Conservation (phyloP, 2,888 invertebrate species). For the Acleris cristana region DNA sequence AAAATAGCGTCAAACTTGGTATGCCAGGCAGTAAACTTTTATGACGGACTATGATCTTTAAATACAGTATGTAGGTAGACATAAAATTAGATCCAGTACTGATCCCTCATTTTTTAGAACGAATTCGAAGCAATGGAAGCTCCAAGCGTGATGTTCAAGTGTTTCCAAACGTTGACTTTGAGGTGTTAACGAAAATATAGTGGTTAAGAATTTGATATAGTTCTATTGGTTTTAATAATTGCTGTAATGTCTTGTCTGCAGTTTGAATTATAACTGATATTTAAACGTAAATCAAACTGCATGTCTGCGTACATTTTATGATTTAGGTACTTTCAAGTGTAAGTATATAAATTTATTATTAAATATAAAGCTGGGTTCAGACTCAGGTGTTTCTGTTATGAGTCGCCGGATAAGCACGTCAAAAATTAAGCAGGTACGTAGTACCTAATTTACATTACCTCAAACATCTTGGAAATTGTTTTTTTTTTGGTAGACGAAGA, state of each 20-base stretch:
- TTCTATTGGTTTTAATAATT: neutral
- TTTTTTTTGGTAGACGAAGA: too few species aligned
- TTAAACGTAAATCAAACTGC: too few species aligned
- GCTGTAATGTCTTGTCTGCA: neutral
- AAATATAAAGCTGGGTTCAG: too few species aligned
- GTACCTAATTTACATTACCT: too few species aligned
- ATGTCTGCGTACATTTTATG: too few species aligned
- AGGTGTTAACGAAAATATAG: conserved; percentile 3
- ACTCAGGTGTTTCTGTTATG: too few species aligned
- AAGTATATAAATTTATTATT: too few species aligned
- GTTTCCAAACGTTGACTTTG: conserved; percentile 3
- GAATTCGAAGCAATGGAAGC: neutral
- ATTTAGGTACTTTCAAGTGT: too few species aligned
- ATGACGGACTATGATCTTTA: conserved; percentile 61
- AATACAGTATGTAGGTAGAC: conserved; percentile 39
- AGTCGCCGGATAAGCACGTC: too few species aligned
- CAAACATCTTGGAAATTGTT: too few species aligned
- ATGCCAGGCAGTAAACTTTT: conserved; percentile 69
- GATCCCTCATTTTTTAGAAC: conserved; percentile 11
- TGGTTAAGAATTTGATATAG: neutral
- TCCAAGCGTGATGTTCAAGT: neutral
- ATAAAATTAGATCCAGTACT: conserved; percentile 23
- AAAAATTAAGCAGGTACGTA: too few species aligned
- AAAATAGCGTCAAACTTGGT: conserved; percentile 41
- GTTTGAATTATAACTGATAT: neutral